These are phyloP conservation scores for Glaucidium brasilianum DNA, from an alignment of 2,113 vertebrate genomes.

Conservation along the genomic window DNA sequence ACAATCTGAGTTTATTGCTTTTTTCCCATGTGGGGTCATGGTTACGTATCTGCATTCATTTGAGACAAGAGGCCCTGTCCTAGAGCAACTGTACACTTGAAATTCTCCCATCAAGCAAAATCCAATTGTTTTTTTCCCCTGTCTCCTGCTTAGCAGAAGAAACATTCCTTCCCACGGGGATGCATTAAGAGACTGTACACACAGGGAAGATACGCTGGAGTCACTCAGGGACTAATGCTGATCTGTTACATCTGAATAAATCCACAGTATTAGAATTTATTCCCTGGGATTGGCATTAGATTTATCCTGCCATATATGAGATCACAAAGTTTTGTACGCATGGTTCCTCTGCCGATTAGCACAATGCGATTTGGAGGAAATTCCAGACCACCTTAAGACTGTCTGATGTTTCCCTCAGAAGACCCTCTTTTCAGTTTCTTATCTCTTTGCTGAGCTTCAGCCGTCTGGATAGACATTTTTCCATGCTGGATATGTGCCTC, in stretches of 20 bases:
- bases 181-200: not conserved
- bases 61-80: not conserved
- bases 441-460: conserved; percentile 16
- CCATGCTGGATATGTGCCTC: conserved; percentile 8
- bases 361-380: not conserved
- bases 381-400: not conserved
- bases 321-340: not conserved
- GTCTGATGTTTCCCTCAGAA: not conserved
- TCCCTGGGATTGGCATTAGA: not conserved
- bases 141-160: not conserved
- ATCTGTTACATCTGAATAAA: conserved; percentile 42
- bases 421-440: not conserved
- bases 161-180: not conserved
- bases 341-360: not conserved
- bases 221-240: conserved; percentile 17
- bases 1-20: not conserved
- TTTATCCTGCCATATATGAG: not conserved
- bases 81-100: not conserved
- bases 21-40: not conserved
- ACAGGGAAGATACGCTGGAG: not conserved
- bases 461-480: conserved; percentile 3
- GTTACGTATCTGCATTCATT: not conserved
- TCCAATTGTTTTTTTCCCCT: not conserved
- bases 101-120: conserved; percentile 14
- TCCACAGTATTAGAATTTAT: not conserved